Evolutionary conservation across 1,140 invertebrate genomes (phyloP).

Genomic region (Bombus superbus): DNA sequence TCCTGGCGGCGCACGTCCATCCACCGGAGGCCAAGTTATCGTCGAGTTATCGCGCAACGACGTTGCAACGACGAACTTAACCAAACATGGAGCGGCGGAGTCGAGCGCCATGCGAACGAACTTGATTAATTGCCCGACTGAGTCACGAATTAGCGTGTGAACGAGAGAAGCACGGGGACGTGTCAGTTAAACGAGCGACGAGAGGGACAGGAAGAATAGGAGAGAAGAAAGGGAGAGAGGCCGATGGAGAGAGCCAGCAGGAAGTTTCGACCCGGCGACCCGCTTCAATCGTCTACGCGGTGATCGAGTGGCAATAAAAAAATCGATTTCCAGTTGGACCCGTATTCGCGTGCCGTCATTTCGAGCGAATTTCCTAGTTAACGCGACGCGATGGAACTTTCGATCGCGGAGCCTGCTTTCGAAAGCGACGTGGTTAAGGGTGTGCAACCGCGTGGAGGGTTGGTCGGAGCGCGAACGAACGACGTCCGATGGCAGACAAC

Average conservation of each 20-base stretch:
- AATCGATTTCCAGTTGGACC: conserved; percentile 45
- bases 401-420: neutral
- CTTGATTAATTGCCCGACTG: conserved; percentile 71
- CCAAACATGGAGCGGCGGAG: conserved; percentile 28
- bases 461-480: neutral
- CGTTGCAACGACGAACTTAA: conserved; percentile 53
- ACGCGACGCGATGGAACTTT: neutral
- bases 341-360: conserved; percentile 20
- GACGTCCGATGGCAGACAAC: too few relatives aligned
- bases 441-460: too few relatives aligned
- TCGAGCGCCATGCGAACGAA: conserved; percentile 64
- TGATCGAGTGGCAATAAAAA: conserved; percentile 61
- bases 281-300: conserved; percentile 27
- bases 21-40: conserved; percentile 2
- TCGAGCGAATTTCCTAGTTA: conserved; percentile 18
- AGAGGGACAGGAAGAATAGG: neutral
- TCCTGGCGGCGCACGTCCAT: too few relatives aligned
- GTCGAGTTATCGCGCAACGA: conserved; percentile 13
- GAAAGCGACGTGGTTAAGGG: neutral
- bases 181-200: neutral
- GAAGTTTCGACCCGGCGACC: conserved; percentile 53
- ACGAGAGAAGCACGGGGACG: conserved; percentile 33
- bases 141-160: conserved; percentile 73
- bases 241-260: conserved; percentile 24
- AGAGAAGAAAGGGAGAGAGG: neutral